Conservation (phyloP, 2,113 vertebrate genomes). For the Coregonus clupeaformis region DNA sequence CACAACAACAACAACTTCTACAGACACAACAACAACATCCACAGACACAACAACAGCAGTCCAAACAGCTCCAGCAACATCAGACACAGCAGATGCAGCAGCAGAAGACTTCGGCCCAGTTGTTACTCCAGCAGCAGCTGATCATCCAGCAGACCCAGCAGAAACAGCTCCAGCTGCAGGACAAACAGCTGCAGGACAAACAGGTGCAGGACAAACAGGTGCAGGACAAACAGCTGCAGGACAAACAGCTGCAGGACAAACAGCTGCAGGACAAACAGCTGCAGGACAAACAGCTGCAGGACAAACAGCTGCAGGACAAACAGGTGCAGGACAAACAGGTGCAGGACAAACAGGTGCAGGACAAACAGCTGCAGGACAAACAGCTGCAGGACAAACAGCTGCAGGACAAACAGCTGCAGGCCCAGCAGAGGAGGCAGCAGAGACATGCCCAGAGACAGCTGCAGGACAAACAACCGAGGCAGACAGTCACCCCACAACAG, state of each 20-base stretch:
- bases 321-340: too few species aligned
- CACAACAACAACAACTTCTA: slow-evolving; percentile 49
- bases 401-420: too few species aligned
- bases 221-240: too few species aligned
- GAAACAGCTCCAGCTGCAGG: slow-evolving; percentile 53
- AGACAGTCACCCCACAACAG: slow-evolving; percentile 62
- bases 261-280: too few species aligned
- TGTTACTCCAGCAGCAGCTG: slow-evolving; percentile 61
- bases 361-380: slow-evolving; percentile 30
- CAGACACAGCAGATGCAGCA: slow-evolving; percentile 24
- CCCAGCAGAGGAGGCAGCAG: too few species aligned
- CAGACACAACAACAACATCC: slow-evolving; percentile 47
- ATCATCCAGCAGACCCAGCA: slow-evolving; percentile 69
- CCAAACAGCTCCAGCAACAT: too few species aligned
- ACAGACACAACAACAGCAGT: slow-evolving; percentile 23
- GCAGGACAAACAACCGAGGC: slow-evolving; percentile 47
- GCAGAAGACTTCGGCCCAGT: slow-evolving; percentile 41
- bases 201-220: too few species aligned
- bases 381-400: too few species aligned
- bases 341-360: slow-evolving; percentile 44
- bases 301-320: too few species aligned
- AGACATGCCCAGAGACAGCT: too few species aligned
- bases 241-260: too few species aligned
- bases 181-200: slow-evolving; percentile 15
- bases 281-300: too few species aligned